These are phyloP conservation scores for Sminthurinus aureus DNA, from an alignment of 2,888 invertebrate species.

Conservation along the genomic window DNA sequence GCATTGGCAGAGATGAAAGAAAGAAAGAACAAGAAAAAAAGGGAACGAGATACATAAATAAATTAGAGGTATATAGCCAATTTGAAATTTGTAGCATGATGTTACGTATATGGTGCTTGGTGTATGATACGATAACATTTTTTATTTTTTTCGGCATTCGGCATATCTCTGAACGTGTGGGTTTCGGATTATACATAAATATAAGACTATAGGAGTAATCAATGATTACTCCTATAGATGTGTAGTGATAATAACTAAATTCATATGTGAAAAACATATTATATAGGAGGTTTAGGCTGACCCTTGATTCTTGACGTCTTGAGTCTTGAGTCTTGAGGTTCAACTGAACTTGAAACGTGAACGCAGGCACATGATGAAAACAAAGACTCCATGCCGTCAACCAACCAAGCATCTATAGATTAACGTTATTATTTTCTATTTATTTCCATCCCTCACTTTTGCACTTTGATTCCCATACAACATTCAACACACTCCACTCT, in stretches of 20 bases:
- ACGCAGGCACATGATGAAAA: slow-evolving; percentile 7
- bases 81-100: background rate
- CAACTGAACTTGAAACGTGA: slow-evolving; percentile 7
- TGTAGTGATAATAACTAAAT: background rate
- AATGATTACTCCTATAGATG: background rate
- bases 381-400: slow-evolving; percentile 27
- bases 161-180: too few species aligned
- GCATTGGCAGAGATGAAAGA: slow-evolving; percentile 3
- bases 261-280: background rate
- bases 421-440: slow-evolving; percentile 9
- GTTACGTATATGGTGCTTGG: background rate
- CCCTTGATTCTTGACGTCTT: slow-evolving; percentile 27
- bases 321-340: slow-evolving; percentile 23
- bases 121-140: background rate
- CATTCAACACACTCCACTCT: background rate
- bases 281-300: slow-evolving; percentile 15
- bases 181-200: background rate
- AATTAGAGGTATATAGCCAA: background rate
- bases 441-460: background rate
- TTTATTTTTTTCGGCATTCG: too few species aligned
- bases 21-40: background rate
- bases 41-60: background rate
- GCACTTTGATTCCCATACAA: background rate
- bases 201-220: background rate
- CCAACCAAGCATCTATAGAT: background rate